Base-by-base conservation (phyloP, 2,113 vertebrate genomes). In the Atherinomorus stipes region DNA sequence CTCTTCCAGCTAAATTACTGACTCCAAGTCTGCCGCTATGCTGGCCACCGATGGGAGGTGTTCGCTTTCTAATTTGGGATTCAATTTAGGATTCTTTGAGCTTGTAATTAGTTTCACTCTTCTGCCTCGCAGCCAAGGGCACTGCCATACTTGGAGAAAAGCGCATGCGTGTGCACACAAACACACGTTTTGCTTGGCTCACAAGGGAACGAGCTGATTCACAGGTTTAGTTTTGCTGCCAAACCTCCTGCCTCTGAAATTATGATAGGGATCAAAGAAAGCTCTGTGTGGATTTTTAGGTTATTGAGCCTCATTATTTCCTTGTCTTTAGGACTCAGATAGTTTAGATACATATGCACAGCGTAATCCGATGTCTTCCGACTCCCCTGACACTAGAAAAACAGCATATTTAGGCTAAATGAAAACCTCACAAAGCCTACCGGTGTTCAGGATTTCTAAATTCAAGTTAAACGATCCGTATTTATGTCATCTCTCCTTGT, bases 31-130 rank as follows among this genome's bases (percentile, higher is more conserved):
- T 67, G 63, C 78, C 62, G 54, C 81, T 66, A 16, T 75, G 37
- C 78, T 54, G 26, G 61, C 83, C 74, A 69, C 87, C 80, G 23
- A 69, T 83, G 85, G 85, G 85, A 91, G 75, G 85, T 88, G 85
- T 93, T 91, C 87, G 25, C 89, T 91, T 90, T 92, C 90, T 89
- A 89, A 90, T 89, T 88, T 81, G 69, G 76, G 80, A 86, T 85
- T 87, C 76, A 85, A 88, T 90, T 88, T 89, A 57, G 72, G 74
- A 82, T 78, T 83, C 78, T 87, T 86, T 80, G 70, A 88, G 82
- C 85, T 86, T 68, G 75, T 91, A 92, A 92, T 92, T 88, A 92
- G 88, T 68, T 86, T 85, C 60, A 66, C 60, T 76, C 42, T 83
- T 81, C 85, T 63, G 76, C 83, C 70, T 71, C 73, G 1, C 72